Conservation (phyloP, 2,113 vertebrate genomes). For the Silurus asotus region DNA sequence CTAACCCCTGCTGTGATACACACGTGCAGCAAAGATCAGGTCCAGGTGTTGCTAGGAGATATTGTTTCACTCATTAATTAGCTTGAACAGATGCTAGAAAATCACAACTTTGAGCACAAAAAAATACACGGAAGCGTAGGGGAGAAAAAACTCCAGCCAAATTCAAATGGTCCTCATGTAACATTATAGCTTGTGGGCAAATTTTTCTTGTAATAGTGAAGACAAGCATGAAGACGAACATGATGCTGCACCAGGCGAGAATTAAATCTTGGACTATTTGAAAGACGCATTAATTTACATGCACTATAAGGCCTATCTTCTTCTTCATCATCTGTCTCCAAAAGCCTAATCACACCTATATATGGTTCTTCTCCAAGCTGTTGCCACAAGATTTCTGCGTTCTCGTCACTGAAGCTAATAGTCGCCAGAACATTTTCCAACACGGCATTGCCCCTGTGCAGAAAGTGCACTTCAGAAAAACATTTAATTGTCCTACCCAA, state of each 20-base stretch:
- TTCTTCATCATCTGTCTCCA: no score
- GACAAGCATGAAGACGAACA: no score
- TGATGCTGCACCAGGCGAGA: not conserved
- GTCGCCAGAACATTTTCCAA: no score
- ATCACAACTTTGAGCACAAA: not conserved
- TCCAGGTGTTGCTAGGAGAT: not conserved
- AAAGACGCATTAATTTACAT: not conserved
- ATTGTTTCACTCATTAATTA: not conserved
- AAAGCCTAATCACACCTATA: no score
- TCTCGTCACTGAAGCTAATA: no score
- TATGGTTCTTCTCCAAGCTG: no score
- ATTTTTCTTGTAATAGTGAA: not conserved
- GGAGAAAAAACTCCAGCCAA: not conserved
- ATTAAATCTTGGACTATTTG: not conserved
- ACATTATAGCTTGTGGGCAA: not conserved
- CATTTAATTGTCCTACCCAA: no score
- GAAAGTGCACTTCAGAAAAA: no score
- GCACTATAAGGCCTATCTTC: not conserved
- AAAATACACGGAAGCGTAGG: not conserved
- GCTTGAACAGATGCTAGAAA: not conserved
- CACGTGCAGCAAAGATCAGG: not conserved
- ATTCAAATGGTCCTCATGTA: not conserved
- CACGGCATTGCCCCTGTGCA: no score
- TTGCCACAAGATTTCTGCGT: no score
- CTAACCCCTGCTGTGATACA: not conserved